phyloP scores from a whole-genome alignment of 2,888 invertebrate species.

The Drosophila histrio region DNA sequence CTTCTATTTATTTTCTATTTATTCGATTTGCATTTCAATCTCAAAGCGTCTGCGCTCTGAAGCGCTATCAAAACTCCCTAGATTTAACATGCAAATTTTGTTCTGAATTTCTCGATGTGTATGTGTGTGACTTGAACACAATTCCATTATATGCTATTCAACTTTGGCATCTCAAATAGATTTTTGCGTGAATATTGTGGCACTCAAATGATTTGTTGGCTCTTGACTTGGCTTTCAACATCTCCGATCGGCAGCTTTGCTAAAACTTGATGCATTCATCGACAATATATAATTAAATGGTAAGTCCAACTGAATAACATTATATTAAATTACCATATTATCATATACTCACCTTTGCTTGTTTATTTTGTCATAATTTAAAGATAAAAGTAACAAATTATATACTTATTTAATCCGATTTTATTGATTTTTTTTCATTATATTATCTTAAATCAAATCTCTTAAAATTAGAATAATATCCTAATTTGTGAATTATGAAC shows the following conservation, averaged over 20 bases:
- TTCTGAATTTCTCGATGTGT: slow-evolving; percentile 2
- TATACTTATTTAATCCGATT: background rate
- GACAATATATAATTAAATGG: slow-evolving; percentile 36
- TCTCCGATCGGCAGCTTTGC: background rate
- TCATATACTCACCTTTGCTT: background rate
- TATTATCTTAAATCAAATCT: background rate
- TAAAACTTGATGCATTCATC: slow-evolving; percentile 3
- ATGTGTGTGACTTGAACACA: slow-evolving; percentile 22
- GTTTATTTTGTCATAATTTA: background rate
- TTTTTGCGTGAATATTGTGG: slow-evolving; percentile 29
- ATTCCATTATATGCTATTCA: slow-evolving; percentile 41
- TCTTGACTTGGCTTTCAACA: slow-evolving; percentile 53
- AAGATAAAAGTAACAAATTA: no score
- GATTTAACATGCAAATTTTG: slow-evolving; percentile 67
- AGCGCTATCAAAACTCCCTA: slow-evolving; percentile 41
- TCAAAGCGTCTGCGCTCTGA: slow-evolving; percentile 48
- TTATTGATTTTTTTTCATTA: background rate
- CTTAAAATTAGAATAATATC: background rate
- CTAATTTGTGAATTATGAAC: background rate
- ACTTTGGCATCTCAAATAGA: slow-evolving; percentile 29
- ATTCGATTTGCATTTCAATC: slow-evolving; percentile 79
- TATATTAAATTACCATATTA: background rate
- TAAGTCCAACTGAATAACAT: slow-evolving; percentile 37
- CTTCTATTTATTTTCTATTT: slow-evolving; percentile 77
- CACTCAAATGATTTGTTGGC: slow-evolving; percentile 46